Percentiles rank a stretch among this genome's conserved stretches.
Evolutionary conservation across 2,797 vertebrate genomes (phyloP).

Genomic region (Ceyx erithaca): DNA sequence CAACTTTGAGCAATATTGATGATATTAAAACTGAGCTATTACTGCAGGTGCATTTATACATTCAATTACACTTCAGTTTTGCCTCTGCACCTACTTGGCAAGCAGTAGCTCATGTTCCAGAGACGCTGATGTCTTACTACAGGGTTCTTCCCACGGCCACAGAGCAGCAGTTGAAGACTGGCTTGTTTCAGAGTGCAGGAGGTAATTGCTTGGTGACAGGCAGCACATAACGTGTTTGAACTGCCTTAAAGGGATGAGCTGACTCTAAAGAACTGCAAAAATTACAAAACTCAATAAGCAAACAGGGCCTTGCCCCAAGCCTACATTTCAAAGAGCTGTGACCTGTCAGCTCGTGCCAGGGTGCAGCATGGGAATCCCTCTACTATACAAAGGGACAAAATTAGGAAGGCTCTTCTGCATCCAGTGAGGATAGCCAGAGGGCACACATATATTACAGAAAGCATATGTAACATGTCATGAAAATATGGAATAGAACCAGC

Average conservation of each 20-base stretch:
- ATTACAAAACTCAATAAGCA: background rate
- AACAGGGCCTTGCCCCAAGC: background rate
- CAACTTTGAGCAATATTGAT: background rate
- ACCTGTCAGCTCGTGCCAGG: background rate
- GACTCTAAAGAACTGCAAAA: background rate
- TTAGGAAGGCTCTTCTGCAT: background rate
- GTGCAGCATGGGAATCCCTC: background rate
- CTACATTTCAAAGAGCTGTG: background rate
- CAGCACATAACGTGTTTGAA: constrained; percentile 7
- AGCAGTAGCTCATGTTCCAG: background rate
- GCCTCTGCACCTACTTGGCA: background rate
- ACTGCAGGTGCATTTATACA: background rate
- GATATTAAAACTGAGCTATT: background rate
- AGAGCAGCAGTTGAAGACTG: background rate
- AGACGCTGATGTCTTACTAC: background rate
- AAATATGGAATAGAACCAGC: background rate
- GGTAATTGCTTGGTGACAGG: constrained; percentile 31
- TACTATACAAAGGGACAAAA: background rate
- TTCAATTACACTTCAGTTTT: background rate
- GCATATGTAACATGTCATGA: background rate
- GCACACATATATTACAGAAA: background rate
- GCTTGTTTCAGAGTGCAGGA: background rate
- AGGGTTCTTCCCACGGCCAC: fast-evolving
- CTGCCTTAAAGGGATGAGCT: constrained; percentile 15
- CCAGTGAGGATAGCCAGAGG: background rate